Percentiles rank a stretch among this genome's conserved stretches.
These are phyloP conservation scores for Laterallus jamaicensis DNA, from an alignment of 2,113 vertebrate species.

Conservation along the genomic window DNA sequence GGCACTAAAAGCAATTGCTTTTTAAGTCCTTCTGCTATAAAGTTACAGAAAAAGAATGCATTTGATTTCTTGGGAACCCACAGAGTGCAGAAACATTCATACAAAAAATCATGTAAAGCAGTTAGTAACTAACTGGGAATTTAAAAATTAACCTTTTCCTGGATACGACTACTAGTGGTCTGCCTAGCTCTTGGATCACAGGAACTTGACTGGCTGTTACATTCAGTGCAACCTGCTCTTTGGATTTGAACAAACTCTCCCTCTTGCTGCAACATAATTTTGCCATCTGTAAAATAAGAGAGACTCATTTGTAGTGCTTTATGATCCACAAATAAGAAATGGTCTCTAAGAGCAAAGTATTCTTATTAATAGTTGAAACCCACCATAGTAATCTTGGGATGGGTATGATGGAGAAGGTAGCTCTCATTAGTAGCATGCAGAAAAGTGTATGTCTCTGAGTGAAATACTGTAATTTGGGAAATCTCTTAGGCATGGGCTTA, in stretches of 20 bases:
- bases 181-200: background rate
- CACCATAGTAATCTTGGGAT: background rate
- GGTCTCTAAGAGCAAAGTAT: background rate
- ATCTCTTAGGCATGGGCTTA: background rate
- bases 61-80: conserved; percentile 40
- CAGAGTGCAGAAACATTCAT: background rate
- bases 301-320: background rate
- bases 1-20: conserved; percentile 17
- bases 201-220: background rate
- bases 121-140: background rate
- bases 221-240: background rate
- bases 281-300: background rate
- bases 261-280: background rate
- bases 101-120: background rate
- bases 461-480: background rate
- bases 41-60: conserved; percentile 27
- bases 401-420: background rate
- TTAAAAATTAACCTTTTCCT: background rate
- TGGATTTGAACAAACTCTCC: background rate
- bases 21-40: conserved; percentile 20
- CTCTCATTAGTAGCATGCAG: background rate
- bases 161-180: background rate
- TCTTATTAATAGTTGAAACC: background rate
- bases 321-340: background rate
- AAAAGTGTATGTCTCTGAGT: background rate